These are phyloP conservation scores for Alca torda DNA, from an alignment of 2,797 vertebrate genomes.

Conservation along the genomic window DNA sequence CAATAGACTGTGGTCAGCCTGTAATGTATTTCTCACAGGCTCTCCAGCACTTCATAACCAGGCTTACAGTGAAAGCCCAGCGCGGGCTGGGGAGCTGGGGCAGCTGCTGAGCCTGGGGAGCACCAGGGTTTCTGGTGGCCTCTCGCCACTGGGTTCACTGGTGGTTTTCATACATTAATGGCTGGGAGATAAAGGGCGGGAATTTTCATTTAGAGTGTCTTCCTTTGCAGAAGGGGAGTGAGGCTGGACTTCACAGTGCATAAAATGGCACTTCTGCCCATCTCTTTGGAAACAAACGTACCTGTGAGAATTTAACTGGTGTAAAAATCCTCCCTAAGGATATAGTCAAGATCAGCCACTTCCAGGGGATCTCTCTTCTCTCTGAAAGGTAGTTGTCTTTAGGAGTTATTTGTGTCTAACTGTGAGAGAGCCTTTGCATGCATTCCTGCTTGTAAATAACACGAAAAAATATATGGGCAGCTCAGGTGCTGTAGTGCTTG, in stretches of 20 bases:
- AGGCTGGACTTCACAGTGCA: neutral
- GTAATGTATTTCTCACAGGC: neutral
- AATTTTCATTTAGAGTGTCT: neutral
- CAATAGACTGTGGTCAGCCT: neutral
- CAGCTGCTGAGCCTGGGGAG: neutral
- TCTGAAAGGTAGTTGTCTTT: neutral
- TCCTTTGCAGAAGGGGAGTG: neutral
- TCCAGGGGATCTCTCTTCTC: neutral
- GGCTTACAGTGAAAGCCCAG: neutral
- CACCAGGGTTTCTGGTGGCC: neutral
- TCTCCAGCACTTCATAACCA: neutral
- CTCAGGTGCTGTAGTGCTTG: neutral
- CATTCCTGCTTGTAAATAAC: neutral
- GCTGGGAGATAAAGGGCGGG: neutral
- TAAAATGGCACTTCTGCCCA: neutral
- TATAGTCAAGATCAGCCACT: neutral
- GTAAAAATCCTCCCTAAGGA: neutral
- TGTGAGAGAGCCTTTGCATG: neutral
- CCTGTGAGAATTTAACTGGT: neutral
- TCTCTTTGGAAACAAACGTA: constrained; percentile 14
- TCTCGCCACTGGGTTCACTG: neutral
- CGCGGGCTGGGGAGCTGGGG: neutral
- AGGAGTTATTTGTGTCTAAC: neutral
- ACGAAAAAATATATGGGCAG: neutral
- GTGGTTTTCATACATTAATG: neutral